Conservation (phyloP, 2,888 invertebrate species). For the Ctena decussata region DNA sequence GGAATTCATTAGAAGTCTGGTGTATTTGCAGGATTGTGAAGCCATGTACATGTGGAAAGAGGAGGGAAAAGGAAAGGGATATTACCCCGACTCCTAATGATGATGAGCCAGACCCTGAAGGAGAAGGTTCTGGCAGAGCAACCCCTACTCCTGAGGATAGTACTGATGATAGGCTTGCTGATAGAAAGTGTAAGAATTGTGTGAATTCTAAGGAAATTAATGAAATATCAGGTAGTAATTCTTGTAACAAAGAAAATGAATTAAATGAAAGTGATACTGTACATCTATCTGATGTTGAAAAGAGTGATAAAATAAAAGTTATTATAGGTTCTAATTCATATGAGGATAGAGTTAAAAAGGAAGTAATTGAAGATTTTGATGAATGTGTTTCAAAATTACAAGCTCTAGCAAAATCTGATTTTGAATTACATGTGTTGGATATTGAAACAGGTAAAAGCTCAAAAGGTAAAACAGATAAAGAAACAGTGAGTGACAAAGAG, state of each 20-base stretch:
- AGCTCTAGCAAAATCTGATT: background rate
- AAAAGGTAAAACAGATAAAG: background rate
- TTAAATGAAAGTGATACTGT: background rate
- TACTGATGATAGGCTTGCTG: background rate
- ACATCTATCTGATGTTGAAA: background rate
- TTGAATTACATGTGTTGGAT: background rate
- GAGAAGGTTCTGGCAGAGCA: slow-evolving; percentile 29
- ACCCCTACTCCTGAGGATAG: slow-evolving; percentile 37
- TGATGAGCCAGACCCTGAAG: background rate
- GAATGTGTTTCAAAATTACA: background rate
- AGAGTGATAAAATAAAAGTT: background rate
- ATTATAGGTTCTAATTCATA: background rate
- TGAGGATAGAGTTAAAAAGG: background rate
- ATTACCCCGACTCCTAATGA: slow-evolving; percentile 51
- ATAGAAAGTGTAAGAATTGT: background rate
- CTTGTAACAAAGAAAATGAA: background rate
- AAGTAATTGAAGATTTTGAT: background rate
- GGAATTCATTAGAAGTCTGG: slow-evolving; percentile 62
- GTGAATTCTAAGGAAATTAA: background rate
- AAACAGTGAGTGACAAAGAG: background rate
- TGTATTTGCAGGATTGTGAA: slow-evolving; percentile 66
- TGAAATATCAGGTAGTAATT: background rate
- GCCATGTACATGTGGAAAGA: slow-evolving; percentile 43
- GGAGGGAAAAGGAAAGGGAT: slow-evolving; percentile 30
- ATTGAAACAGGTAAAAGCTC: background rate